Evolutionary conservation across 1,140 invertebrate species (phyloP).

Genomic region (Halyomorpha halys): DNA sequence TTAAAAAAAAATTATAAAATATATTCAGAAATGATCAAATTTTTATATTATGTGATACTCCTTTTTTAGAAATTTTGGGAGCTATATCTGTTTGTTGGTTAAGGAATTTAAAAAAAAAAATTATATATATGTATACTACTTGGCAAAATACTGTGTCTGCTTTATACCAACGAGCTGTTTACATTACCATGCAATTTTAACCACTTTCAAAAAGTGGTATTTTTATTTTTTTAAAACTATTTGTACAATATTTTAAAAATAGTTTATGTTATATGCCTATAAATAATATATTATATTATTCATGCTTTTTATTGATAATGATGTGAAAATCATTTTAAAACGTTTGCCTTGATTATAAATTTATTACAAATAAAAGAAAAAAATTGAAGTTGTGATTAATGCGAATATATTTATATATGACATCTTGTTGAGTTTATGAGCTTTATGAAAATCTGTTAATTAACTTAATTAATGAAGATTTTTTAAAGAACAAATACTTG

Average conservation of each 20-base stretch:
- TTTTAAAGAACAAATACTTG: neutral
- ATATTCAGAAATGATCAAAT: slow-evolving; percentile 5
- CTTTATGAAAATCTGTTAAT: neutral
- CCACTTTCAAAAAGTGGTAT: slow-evolving; percentile 8
- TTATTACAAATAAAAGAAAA: neutral
- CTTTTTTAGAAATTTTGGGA: neutral
- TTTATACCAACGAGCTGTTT: neutral
- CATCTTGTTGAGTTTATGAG: neutral
- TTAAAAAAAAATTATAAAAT: neutral
- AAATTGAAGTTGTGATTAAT: neutral
- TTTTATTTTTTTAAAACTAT: slow-evolving; percentile 5
- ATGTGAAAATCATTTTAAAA: slow-evolving; percentile 9
- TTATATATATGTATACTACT: neutral
- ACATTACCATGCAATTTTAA: neutral
- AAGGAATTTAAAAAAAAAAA: neutral
- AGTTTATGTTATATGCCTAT: slow-evolving; percentile 13
- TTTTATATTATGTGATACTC: slow-evolving; percentile 1
- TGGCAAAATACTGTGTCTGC: neutral
- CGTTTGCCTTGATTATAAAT: neutral
- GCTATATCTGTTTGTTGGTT: neutral
- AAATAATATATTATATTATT: slow-evolving; percentile 14
- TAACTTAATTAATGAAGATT: neutral
- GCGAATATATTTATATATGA: slow-evolving; percentile 17
- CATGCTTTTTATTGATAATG: slow-evolving; percentile 2
- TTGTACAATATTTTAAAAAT: slow-evolving; percentile 6